Evolutionary conservation across 2,797 vertebrate species (phyloP).

Genomic region (Hephaestus fuliginosus): DNA sequence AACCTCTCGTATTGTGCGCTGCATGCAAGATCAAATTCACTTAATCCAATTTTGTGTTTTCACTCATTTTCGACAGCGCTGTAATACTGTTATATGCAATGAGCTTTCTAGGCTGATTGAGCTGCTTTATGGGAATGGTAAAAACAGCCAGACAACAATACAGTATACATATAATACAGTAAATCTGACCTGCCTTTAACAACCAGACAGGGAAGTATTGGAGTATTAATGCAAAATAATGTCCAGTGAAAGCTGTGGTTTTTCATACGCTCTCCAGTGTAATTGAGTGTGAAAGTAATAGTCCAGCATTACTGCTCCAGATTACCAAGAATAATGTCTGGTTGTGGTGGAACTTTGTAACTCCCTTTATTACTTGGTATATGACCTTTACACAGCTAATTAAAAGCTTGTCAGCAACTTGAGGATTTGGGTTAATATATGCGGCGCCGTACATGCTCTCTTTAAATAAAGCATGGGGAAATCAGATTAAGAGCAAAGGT

Average conservation of each 20-base stretch:
- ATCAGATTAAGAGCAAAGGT: slow-evolving; percentile 29
- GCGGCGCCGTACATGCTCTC: slow-evolving; percentile 14
- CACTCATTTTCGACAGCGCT: slow-evolving; percentile 29
- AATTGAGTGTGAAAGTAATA: slow-evolving; percentile 65
- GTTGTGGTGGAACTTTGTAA: slow-evolving; percentile 47
- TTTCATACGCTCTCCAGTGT: slow-evolving; percentile 13
- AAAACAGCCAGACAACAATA: slow-evolving; percentile 17
- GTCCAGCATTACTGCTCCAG: slow-evolving; percentile 48
- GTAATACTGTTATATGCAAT: slow-evolving; percentile 12
- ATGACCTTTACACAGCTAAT: slow-evolving; percentile 80
- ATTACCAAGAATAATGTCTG: slow-evolving; percentile 60
- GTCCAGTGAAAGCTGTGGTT: slow-evolving; percentile 18
- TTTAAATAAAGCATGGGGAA: slow-evolving; percentile 40
- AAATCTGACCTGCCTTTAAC: slow-evolving; percentile 15
- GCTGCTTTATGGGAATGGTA: slow-evolving; percentile 20
- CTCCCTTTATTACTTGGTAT: slow-evolving; percentile 69
- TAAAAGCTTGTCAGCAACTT: slow-evolving; percentile 74
- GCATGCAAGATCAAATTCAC: slow-evolving; percentile 20
- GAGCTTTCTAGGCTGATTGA: slow-evolving; percentile 19
- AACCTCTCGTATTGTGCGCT: neutral
- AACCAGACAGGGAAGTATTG: slow-evolving; percentile 6
- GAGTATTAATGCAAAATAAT: neutral
- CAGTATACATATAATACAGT: neutral
- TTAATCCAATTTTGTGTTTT: slow-evolving; percentile 53
- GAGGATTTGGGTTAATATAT: slow-evolving; percentile 59